These are phyloP conservation scores for Sylvia borin DNA, from an alignment of 2,797 vertebrate species.

Conservation along the genomic window DNA sequence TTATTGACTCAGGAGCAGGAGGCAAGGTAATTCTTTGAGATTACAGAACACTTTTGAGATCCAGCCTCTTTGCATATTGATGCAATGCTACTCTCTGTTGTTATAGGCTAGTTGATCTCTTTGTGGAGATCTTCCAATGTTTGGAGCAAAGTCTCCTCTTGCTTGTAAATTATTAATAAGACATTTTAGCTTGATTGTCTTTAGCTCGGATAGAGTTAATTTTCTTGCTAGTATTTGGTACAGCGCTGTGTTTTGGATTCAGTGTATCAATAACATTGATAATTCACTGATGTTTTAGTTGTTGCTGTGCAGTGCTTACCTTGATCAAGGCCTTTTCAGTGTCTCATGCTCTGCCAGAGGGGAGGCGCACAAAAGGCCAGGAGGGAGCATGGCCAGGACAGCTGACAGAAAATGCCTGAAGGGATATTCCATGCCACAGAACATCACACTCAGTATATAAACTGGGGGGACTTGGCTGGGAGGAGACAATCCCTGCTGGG, in stretches of 20 bases:
- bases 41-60: background rate
- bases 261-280: background rate
- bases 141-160: background rate
- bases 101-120: background rate
- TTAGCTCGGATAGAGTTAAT: background rate
- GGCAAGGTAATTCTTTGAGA: background rate
- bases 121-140: background rate
- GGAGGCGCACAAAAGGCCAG: background rate
- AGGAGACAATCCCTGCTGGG: background rate
- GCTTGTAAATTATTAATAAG: background rate
- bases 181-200: background rate
- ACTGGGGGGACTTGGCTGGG: background rate
- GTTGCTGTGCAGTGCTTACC: background rate
- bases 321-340: background rate
- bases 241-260: background rate
- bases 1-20: background rate
- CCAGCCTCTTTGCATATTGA: background rate
- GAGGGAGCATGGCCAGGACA: background rate
- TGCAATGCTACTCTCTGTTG: background rate
- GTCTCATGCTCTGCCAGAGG: background rate
- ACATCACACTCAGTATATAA: rapidly evolving
- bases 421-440: background rate
- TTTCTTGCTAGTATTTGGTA: background rate
- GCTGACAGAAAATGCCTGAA: background rate
- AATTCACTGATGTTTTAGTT: background rate